These are phyloP conservation scores for Philonicus albiceps DNA, from an alignment of 2,888 invertebrate species.

Conservation along the genomic window DNA sequence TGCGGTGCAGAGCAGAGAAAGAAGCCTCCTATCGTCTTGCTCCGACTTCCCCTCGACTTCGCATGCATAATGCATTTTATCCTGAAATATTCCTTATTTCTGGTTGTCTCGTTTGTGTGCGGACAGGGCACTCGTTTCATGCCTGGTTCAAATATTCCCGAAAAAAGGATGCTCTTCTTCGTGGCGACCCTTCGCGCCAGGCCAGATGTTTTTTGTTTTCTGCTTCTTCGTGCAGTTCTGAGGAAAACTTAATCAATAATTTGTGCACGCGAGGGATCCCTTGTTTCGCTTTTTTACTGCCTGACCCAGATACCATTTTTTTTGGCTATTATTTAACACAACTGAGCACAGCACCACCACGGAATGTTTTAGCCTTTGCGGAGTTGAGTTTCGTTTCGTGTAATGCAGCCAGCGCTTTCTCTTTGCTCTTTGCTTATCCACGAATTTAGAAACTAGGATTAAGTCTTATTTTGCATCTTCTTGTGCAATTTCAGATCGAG, in stretches of 20 bases:
- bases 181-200: background rate
- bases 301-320: background rate
- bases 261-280: background rate
- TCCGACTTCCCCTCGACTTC: background rate
- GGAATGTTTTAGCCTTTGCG: background rate
- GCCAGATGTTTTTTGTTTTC: background rate
- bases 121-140: background rate
- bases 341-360: background rate
- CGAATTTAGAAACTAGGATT: no score
- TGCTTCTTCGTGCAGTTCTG: background rate
- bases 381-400: no score
- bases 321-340: background rate
- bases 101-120: background rate
- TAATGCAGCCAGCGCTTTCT: no score
- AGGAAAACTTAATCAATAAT: background rate
- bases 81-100: background rate
- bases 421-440: no score
- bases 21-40: background rate
- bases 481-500: no score
- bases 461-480: no score
- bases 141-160: background rate
- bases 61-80: background rate
- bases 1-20: background rate
- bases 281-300: background rate
- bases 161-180: background rate